Evolutionary conservation across 1,140 invertebrate species (phyloP).

Genomic region (Matsumurasca onukii): DNA sequence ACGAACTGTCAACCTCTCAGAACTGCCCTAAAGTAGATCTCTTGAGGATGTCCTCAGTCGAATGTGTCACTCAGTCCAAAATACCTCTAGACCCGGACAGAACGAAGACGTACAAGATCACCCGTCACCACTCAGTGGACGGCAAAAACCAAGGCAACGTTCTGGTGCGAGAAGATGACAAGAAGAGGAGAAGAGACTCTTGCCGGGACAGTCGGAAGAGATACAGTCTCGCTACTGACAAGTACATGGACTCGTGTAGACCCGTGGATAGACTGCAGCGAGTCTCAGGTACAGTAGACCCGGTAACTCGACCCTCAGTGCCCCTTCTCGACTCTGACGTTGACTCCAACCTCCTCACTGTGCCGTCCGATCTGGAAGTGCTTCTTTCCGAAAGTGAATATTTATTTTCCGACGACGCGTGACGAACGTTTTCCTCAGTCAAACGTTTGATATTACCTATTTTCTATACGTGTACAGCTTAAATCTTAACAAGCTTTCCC

Average conservation of each 20-base stretch:
- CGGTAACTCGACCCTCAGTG: slow-evolving; percentile 23
- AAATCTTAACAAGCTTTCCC: slow-evolving; percentile 6
- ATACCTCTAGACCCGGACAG: slow-evolving; percentile 34
- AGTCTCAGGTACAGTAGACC: background rate
- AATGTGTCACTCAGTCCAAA: slow-evolving; percentile 37
- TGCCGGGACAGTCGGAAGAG: slow-evolving; percentile 22
- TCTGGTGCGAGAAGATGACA: background rate
- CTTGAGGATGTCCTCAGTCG: slow-evolving; percentile 42
- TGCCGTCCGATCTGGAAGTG: slow-evolving; percentile 63
- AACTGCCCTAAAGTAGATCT: slow-evolving; percentile 36
- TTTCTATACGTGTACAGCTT: slow-evolving; percentile 6
- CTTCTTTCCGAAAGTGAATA: slow-evolving; percentile 62
- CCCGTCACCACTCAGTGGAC: slow-evolving; percentile 9
- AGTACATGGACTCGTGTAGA: slow-evolving; percentile 29
- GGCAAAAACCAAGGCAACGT: background rate
- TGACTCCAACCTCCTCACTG: slow-evolving; percentile 60
- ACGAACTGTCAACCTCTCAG: background rate
- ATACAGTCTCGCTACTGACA: slow-evolving; percentile 14
- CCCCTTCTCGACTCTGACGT: slow-evolving; percentile 40
- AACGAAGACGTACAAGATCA: slow-evolving; percentile 25
- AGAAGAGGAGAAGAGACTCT: slow-evolving; percentile 14
- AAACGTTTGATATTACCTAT: slow-evolving; percentile 7
- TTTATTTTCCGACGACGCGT: slow-evolving; percentile 58
- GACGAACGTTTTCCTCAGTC: slow-evolving; percentile 41
- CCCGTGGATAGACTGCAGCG: slow-evolving; percentile 16